A percentile compares a stretch with the other conserved stretches of the same genome.
Conservation (phyloP, 2,888 invertebrate genomes). For the Epiblema foenella region DNA sequence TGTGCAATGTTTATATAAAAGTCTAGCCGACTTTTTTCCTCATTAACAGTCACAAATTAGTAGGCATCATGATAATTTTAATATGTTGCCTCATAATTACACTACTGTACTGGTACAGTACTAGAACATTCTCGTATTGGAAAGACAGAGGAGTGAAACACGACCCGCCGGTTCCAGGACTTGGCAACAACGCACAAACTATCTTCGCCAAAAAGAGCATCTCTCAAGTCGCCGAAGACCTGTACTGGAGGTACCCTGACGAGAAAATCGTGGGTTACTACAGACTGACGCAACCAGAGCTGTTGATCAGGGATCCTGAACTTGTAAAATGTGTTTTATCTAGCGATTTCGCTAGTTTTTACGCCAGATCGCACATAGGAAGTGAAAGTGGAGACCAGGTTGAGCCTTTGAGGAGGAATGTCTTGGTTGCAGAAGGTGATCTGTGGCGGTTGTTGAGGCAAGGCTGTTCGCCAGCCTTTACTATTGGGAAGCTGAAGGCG, state of each 20-base stretch:
- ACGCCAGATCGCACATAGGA: conserved; percentile 32
- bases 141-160: conserved; percentile 36
- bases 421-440: conserved; percentile 45
- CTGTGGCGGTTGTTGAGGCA: conserved; percentile 46
- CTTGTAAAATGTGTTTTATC: conserved; percentile 43
- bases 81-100: not conserved
- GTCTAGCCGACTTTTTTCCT: not conserved
- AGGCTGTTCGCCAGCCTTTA: conserved; percentile 44
- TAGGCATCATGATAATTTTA: conserved; percentile 1
- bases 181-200: conserved; percentile 24
- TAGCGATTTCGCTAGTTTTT: conserved; percentile 36
- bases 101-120: conserved; percentile 30
- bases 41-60: not conserved
- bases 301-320: conserved; percentile 45
- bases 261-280: conserved; percentile 38
- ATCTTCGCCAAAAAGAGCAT: conserved; percentile 27
- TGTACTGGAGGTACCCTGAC: conserved; percentile 41
- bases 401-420: conserved; percentile 44
- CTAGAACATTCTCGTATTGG: conserved; percentile 41
- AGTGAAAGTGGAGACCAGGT: conserved; percentile 38
- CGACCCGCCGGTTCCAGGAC: conserved; percentile 24
- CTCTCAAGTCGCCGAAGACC: conserved; percentile 25
- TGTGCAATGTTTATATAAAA: conserved; percentile 21
- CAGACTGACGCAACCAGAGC: conserved; percentile 22
- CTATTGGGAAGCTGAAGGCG: conserved; percentile 46